Evolutionary conservation across 2,113 vertebrate species (phyloP).

Genomic region (Silurus meridionalis): DNA sequence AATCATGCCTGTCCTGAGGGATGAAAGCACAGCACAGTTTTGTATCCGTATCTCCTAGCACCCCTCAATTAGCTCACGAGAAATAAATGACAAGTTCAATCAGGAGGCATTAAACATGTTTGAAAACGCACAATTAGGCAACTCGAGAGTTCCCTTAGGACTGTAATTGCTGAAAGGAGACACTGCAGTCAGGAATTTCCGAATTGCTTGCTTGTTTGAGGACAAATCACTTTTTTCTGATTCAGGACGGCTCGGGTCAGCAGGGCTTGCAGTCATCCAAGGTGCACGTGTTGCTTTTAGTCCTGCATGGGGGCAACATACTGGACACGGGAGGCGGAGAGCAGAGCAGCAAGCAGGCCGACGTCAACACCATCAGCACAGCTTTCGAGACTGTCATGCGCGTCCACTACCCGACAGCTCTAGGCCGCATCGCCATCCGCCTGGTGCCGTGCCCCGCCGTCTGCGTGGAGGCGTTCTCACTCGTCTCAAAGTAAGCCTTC

Average conservation of each 20-base stretch:
- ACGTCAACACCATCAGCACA: constrained; percentile 87
- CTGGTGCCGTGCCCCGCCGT: constrained; percentile 94
- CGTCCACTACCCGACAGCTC: constrained; percentile 91
- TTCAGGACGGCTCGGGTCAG: constrained; percentile 39
- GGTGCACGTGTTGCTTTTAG: constrained; percentile 71
- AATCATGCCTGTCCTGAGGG: background rate
- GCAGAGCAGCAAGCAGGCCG: constrained; percentile 93
- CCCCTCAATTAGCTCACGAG: background rate
- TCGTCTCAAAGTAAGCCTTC: constrained; percentile 86
- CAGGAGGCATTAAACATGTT: background rate
- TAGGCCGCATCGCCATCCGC: constrained; percentile 89
- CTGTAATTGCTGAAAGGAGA: background rate
- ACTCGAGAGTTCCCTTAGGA: background rate
- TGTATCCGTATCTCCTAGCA: background rate
- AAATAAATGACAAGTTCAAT: background rate
- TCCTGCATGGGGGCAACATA: constrained; percentile 95
- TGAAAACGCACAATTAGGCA: background rate
- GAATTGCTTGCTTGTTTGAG: background rate
- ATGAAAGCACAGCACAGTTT: background rate
- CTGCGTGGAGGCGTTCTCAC: constrained; percentile 91
- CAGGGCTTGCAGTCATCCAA: constrained; percentile 50
- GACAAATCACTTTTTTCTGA: background rate
- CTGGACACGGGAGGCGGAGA: constrained; percentile 93
- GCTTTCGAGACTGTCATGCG: constrained; percentile 94
- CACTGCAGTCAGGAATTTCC: background rate